Evolutionary conservation across 2,888 invertebrate species (phyloP).

Genomic region (Cyclophora albipunctata): DNA sequence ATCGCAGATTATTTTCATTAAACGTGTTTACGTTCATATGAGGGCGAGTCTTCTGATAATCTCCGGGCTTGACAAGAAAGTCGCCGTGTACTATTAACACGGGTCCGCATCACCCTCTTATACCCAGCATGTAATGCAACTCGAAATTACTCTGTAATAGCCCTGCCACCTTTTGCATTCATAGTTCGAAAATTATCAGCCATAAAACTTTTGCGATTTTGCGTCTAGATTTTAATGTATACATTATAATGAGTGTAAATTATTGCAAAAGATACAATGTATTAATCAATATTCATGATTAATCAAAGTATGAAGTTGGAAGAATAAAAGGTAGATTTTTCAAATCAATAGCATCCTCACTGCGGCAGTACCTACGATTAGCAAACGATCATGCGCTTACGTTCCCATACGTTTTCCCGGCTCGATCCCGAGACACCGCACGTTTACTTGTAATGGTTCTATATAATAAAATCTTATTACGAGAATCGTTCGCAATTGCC

Average conservation of each 20-base stretch:
- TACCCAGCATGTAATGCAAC: slow-evolving; percentile 54
- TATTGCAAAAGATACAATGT: slow-evolving; percentile 11
- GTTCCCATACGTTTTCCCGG: slow-evolving; percentile 50
- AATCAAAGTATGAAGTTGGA: slow-evolving; percentile 11
- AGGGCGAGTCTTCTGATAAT: slow-evolving; percentile 37
- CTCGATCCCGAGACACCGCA: slow-evolving; percentile 56
- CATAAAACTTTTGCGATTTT: slow-evolving; percentile 62
- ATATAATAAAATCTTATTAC: slow-evolving; percentile 68
- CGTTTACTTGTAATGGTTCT: slow-evolving; percentile 59
- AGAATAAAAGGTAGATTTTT: slow-evolving; percentile 15
- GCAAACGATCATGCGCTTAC: slow-evolving; percentile 36
- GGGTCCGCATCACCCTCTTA: slow-evolving; percentile 50
- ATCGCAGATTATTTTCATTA: slow-evolving; percentile 8
- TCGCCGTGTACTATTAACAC: slow-evolving; percentile 62
- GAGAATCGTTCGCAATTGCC: slow-evolving; percentile 49
- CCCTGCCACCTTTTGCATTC: slow-evolving; percentile 60
- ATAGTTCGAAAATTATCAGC: slow-evolving; percentile 72
- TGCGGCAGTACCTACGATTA: slow-evolving; percentile 34
- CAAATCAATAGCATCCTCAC: slow-evolving; percentile 20
- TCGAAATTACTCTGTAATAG: slow-evolving; percentile 68
- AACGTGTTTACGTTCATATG: slow-evolving; percentile 23
- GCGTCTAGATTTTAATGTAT: slow-evolving; percentile 44
- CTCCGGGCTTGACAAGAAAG: slow-evolving; percentile 52
- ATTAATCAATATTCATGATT: slow-evolving; percentile 11
- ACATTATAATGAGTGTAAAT: slow-evolving; percentile 9